Evolutionary conservation across 2,113 vertebrate genomes (phyloP).

Genomic region (Hassar affinis): DNA sequence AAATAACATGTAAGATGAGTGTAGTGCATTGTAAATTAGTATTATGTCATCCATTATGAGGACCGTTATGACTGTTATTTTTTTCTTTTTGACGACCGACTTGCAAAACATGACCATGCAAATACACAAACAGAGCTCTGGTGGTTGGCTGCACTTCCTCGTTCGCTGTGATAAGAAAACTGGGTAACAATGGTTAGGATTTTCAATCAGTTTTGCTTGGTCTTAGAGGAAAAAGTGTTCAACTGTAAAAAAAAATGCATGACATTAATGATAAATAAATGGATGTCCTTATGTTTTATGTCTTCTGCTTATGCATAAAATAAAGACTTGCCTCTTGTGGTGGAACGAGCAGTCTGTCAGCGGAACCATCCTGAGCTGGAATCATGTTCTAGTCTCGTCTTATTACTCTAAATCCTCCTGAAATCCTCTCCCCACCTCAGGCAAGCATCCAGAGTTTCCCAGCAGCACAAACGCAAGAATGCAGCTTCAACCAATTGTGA

Average conservation of each 20-base stretch:
- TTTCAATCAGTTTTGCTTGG: background rate
- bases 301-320: background rate
- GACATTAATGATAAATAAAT: background rate
- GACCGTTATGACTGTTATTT: background rate
- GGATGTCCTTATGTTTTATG: background rate
- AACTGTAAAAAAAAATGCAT: background rate
- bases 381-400: conserved; percentile 50
- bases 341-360: conserved; percentile 60
- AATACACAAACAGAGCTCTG: background rate
- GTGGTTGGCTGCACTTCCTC: conserved; percentile 61
- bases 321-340: conserved; percentile 63
- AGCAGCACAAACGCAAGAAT: background rate
- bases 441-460: background rate
- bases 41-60: background rate
- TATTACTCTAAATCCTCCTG: background rate
- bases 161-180: conserved; percentile 49
- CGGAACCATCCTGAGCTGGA: conserved; percentile 55
- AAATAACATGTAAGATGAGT: background rate
- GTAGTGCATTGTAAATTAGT: background rate
- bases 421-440: background rate
- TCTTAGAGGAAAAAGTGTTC: too few relatives aligned
- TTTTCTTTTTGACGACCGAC: background rate
- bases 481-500: background rate
- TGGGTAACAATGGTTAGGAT: conserved; percentile 9
- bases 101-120: conserved; percentile 26